Base-by-base conservation (phyloP, 2,113 vertebrate species). In the Strigops habroptila region DNA sequence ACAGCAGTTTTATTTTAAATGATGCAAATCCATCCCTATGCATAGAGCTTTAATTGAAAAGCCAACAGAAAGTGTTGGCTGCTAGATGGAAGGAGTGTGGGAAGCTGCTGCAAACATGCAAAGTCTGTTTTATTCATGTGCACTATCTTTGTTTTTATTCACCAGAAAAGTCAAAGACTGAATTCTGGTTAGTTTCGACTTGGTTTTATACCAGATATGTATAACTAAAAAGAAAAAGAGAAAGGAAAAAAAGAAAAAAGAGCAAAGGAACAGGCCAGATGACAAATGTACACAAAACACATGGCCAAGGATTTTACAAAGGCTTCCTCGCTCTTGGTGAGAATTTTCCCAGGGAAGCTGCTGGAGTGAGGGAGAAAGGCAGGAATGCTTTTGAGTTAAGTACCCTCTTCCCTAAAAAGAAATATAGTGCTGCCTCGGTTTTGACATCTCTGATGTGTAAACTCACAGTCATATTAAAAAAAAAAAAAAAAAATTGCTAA, bases 221-320 rank as follows among this genome's bases (percentile, higher is more conserved):
- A 43, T 70, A 90, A 89, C 28, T 35, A 10, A 10, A 33, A 84
- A 8, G 2, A 14, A 23, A 77, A 41, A 18, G 6, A 30, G n/a
- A 33, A 37, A 39, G 31, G 18, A 17, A 10, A 8, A 19, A n/a
- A n/a, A 30, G 7, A 41, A 33, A 22, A 48, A n/a, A 41, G 4
- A 16, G 31, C 37, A 76, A 41, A 33, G 6, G 12, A 75, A 64
- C 67, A 75, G 10, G 10, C 48, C 73, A 95, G 69, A 92, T 89
- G 90, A 93, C 53, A 96, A 87, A 70, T 17, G 43, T 77, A 93
- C 77, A 93, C 43, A 87, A 81, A 96, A 91, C 90, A 96, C 59
- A 93, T 60, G 83, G 77, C 81, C 63, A 95, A 44, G 18, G 43
- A 80, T 91, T 93, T 92, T 82, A 87, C 24, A 92, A 84, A 92